Evolutionary conservation across 2,113 vertebrate species (phyloP), one percentile per base, ranked within the genome.

Genomic region (Poeciliopsis turrubarensis): DNA sequence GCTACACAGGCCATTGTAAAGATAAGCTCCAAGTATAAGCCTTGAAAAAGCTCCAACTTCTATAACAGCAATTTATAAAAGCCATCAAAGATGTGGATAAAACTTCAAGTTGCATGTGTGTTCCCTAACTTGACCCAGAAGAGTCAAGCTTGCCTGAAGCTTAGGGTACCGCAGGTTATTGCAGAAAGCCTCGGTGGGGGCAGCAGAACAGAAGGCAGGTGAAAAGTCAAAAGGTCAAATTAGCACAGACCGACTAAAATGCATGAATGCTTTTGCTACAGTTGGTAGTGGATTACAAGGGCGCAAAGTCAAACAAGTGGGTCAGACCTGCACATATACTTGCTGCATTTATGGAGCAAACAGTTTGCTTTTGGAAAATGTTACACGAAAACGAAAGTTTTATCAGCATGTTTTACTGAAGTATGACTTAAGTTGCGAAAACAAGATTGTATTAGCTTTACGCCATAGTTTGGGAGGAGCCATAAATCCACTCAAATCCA

Each of bases 211-310:
- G 80, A 54, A 74, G 85, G 80, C 89, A 89, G 86, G 88, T 89
- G 89, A 74, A 51, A 44, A 82, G 89, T 83, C 86, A 87, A 79
- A 83, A 83, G 89, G 88, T 91, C 89, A 88, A 88, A 86, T 73
- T 68, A 37, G 82, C 85, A 81, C 89, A 88, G 86, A 86, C 85
- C 90, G 88, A 81, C 32, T 39, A 65, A 68, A 65, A 70, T 41
- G 81, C 54, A 65, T 64, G 65, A 71, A 61, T 19, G 75, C 44
- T 74, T 3, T 68, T 37, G 72, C 61, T 77, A 73, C 79, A 75
- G 68, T 69, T 81, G 71, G 72, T 75, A 44, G 74, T 3, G 57
- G 29, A 75, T 29, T 72, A 78, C 70, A 51, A 80, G 70, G 67
- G 75, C 62, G 80, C 66, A 31, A 80, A 75, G 78, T 82, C 54